Percentiles rank a stretch among this genome's conserved stretches.
Evolutionary conservation across 2,113 vertebrate genomes (phyloP).

Genomic region (Andinoacara biseriatus): DNA sequence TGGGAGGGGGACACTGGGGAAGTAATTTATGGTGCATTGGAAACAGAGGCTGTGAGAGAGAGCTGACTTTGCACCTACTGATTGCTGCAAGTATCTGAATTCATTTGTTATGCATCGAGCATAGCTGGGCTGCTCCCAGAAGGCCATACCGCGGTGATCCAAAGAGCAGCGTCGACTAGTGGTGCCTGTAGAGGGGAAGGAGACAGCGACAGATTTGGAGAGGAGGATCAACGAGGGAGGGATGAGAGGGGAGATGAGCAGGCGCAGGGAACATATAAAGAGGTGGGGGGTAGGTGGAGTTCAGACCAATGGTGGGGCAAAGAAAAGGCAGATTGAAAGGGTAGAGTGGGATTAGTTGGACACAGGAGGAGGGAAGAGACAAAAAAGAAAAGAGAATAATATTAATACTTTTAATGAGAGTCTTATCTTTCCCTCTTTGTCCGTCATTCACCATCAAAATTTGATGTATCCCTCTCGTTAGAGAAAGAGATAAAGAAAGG

Average conservation of each 20-base stretch:
- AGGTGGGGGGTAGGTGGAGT: conserved; percentile 15
- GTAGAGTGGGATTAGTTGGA: conserved; percentile 29
- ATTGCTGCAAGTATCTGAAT: conserved; percentile 99
- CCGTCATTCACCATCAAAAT: conserved; percentile 46
- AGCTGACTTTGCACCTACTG: conserved; percentile 99
- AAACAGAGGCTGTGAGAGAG: conserved; percentile 87
- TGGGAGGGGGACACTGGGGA: conserved; percentile 51
- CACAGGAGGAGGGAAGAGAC: conserved; percentile 10
- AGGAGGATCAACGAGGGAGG: conserved; percentile 25
- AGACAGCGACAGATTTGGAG: conserved; percentile 64
- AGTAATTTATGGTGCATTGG: conserved; percentile 83
- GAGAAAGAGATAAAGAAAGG: background rate
- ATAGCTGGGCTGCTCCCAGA: conserved; percentile 99
- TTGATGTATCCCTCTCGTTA: conserved; percentile 6
- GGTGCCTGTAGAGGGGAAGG: conserved; percentile 89
- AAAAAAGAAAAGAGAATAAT: conserved; percentile 31
- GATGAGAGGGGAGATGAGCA: conserved; percentile 50
- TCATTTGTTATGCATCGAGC: conserved; percentile 99
- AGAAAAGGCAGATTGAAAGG: conserved; percentile 54
- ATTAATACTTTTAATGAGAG: conserved; percentile 38
- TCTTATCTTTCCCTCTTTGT: conserved; percentile 24
- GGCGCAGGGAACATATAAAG: conserved; percentile 16
- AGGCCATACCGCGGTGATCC: conserved; percentile 96
- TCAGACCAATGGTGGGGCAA: conserved; percentile 51
- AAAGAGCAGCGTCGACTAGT: conserved; percentile 99